Base-by-base conservation (phyloP, 2,888 invertebrate species). In the Acrocyrtus sp. region DNA sequence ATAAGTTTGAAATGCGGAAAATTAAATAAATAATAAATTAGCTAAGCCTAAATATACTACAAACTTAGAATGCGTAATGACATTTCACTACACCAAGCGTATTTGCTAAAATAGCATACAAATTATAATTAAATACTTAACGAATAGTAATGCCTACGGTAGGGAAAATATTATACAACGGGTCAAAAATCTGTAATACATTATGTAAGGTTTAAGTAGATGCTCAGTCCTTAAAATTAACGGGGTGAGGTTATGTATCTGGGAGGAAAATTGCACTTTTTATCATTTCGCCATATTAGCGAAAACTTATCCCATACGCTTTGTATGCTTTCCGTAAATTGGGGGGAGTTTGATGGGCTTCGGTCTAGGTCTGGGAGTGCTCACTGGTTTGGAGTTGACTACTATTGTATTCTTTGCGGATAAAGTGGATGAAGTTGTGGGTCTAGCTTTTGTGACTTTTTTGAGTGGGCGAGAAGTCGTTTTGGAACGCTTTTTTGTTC, bases 261-360 rank as follows among this genome's bases (percentile, higher is more conserved):
- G 39, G 39, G 8, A 12, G 12, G 39, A 39, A 39, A 39, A 39
- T 39, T 39, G 12, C 39, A 39, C 6, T 39, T 39, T 10, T 39
- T 39, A 39, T 39, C 39, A 39, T 39, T 39, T 39, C 8, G 6
- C n/a, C n/a, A n/a, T n/a, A n/a, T n/a, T n/a, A n/a, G n/a, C n/a
- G n/a, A n/a, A n/a, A n/a, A n/a, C 21, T 34, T 27, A 60, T 1
- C 60, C 60, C 12, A 5, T 29, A 29, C 51, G 22, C n/a, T 26
- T 15, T 17, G 19, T 4, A 26, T 48, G 41, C 15, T 62, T 62
- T 24, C n/a, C n/a, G n/a, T 63, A 63, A 22, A 63, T 63, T 1
- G 63, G 63, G 5, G 63, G 63, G 2, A 63, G 63, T 10, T 43
- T 53, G 17, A 54, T 54, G 6, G 27, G 63, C 17, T 21, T 50